Base-by-base conservation (phyloP, 2,113 vertebrate species). In the Cryptomyrus ogoouensis region DNA sequence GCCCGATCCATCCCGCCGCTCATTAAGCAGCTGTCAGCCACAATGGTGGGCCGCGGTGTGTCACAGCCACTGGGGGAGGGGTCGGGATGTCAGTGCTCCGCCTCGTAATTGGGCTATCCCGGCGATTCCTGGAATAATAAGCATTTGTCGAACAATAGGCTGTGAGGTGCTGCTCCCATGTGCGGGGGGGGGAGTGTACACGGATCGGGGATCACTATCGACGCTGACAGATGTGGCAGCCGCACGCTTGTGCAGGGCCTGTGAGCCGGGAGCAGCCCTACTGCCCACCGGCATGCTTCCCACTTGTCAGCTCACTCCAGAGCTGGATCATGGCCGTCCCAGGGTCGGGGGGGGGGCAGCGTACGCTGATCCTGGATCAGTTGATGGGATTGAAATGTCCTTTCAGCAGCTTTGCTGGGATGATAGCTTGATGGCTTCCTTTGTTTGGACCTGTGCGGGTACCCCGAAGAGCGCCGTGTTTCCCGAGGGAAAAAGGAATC, bases 21-120 rank as follows among this genome's bases (percentile, higher is more conserved):
- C 66, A 52, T n/a, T 84, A 90, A 92, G 46, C 90, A 91, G 53
- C 89, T 92, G 87, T 90, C 50, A 52, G 35, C 19, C 52, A 74
- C 88, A 84, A 42, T 83, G 17, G 47, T 27, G 92, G 85, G 87
- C 50, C 4, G 89, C 3, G 56, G 53, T 74, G 83, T 89, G 50
- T 85, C 62, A 8, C 77, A 70, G 21, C 42, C 44, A 19, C 39
- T 10, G 27, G 58, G 56, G 58, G 21, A 24, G 58, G 31, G 70
- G 70, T 74, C 42, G 21, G 42, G 21, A 87, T 35, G 49, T 31
- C 24, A 87, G n/a, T n/a, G 13, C 21, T n/a, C 27, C 13, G 24
- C 85, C 27, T 87, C 49, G 10, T 53, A 50, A 53, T 53, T 52
- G 85, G 49, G 85, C n/a, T 17, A 49, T 27, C 49, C 85, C 47